phyloP scores from a whole-genome alignment of 1,140 invertebrate species.

The Drosophila chauvacae region DNA sequence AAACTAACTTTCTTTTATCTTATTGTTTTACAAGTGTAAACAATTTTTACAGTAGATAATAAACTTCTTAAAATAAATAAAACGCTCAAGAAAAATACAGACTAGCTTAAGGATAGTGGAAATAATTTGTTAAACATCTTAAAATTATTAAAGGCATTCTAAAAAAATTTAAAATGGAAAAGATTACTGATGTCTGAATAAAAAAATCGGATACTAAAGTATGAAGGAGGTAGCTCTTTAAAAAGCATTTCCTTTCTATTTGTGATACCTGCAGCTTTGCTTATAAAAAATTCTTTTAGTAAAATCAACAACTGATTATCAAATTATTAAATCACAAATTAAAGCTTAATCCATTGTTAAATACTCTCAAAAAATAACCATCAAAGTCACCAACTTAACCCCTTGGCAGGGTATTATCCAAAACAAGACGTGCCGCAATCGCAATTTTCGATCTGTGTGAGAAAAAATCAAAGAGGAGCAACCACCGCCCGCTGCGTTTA shows the following conservation, averaged over 20 bases:
- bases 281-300: background rate
- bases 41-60: too few species aligned
- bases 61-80: too few species aligned
- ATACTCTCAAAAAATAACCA: too few species aligned
- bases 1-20: too few species aligned
- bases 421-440: constrained; percentile 61
- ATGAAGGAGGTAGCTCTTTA: background rate
- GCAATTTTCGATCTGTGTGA: constrained; percentile 59
- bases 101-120: background rate
- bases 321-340: too few species aligned
- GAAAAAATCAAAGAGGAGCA: constrained; percentile 8
- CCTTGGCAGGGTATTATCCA: constrained; percentile 27
- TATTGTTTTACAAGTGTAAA: too few species aligned
- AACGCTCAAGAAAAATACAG: too few species aligned
- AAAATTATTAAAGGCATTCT: too few species aligned
- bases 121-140: background rate
- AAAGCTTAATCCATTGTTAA: background rate
- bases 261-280: background rate
- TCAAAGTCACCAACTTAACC: background rate
- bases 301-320: background rate
- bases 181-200: background rate
- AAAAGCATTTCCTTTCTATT: background rate
- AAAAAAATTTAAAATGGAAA: background rate
- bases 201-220: background rate
- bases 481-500: constrained; percentile 63